phyloP scores from a whole-genome alignment of 1,140 invertebrate species.

The Trigoniulus corallinus region DNA sequence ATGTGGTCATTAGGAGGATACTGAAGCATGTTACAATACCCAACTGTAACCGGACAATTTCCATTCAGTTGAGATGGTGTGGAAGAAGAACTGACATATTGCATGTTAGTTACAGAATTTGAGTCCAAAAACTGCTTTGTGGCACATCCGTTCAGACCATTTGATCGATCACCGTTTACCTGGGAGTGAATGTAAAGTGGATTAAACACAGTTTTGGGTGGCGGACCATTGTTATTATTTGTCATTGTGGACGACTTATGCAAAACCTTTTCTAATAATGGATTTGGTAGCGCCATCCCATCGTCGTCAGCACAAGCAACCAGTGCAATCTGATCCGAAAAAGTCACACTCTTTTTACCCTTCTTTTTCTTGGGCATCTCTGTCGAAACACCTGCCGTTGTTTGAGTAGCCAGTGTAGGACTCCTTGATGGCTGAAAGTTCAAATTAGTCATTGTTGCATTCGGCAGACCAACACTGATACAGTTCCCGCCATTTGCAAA shows the following conservation, averaged over 20 bases:
- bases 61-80: too few species aligned
- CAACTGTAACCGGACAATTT: too few species aligned
- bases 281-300: conserved; percentile 77
- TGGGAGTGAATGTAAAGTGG: not conserved
- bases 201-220: conserved; percentile 1
- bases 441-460: too few species aligned
- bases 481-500: too few species aligned
- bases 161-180: not conserved
- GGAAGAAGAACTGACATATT: not conserved
- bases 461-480: too few species aligned
- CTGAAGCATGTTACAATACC: too few species aligned
- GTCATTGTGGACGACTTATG: conserved; percentile 21
- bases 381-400: not conserved
- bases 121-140: too few species aligned
- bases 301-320: conserved; percentile 81
- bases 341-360: conserved; percentile 75
- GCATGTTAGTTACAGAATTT: too few species aligned
- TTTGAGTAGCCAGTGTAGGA: not conserved
- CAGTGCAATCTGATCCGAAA: conserved; percentile 79
- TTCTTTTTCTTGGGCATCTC: conserved; percentile 15
- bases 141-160: not conserved
- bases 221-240: not conserved
- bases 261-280: conserved; percentile 68
- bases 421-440: too few species aligned
- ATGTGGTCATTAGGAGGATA: too few species aligned